Percentiles rank a stretch among this genome's conserved stretches.
Evolutionary conservation across 2,113 vertebrate species (phyloP).

Genomic region (Athene noctua): DNA sequence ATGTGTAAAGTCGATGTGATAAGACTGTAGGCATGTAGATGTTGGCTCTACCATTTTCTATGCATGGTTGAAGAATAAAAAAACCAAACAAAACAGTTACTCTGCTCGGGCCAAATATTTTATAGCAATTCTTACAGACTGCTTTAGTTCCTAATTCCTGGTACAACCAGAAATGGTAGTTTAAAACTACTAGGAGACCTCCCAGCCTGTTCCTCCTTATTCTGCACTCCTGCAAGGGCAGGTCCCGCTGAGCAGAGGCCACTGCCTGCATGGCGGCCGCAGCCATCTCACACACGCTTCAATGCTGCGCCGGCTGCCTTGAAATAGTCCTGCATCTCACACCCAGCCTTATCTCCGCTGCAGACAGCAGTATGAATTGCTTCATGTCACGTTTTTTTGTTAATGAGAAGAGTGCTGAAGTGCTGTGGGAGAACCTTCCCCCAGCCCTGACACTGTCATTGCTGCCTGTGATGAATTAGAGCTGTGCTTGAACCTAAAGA

Average conservation of each 20-base stretch:
- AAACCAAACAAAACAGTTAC: background rate
- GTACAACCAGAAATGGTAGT: background rate
- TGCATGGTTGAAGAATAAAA: background rate
- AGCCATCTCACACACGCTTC: rapidly evolving
- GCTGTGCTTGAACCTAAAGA: slow-evolving; percentile 79
- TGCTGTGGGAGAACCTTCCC: background rate
- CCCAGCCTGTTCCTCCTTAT: background rate
- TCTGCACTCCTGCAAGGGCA: background rate
- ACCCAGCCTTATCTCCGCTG: background rate
- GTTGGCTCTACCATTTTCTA: background rate
- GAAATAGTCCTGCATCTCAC: background rate
- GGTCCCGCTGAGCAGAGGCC: background rate
- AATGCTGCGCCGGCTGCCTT: background rate
- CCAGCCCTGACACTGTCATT: slow-evolving; percentile 49
- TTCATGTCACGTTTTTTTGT: background rate
- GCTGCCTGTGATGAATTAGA: slow-evolving; percentile 78
- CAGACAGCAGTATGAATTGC: background rate
- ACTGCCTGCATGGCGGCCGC: background rate
- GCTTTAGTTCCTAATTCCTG: background rate
- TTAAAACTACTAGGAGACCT: background rate
- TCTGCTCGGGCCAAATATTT: background rate
- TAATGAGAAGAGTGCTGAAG: slow-evolving; percentile 6
- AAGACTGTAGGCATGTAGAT: background rate
- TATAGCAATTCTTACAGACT: background rate
- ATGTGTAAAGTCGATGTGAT: background rate